Percentiles rank a stretch among this genome's conserved stretches.
These are phyloP conservation scores for Pampusana beccarii DNA, from an alignment of 2,113 vertebrate genomes.

Conservation along the genomic window DNA sequence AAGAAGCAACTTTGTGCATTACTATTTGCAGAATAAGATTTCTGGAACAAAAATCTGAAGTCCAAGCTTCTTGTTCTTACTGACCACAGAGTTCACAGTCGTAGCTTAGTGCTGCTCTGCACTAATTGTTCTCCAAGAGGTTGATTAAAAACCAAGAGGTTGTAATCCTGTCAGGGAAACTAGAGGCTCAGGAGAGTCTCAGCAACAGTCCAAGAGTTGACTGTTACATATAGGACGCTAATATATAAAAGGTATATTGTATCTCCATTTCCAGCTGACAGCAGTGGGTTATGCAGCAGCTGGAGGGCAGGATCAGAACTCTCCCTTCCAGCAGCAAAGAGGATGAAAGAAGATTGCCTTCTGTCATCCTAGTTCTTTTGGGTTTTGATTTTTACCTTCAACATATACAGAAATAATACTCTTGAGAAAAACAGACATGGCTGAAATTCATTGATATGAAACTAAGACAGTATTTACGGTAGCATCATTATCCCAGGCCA, in stretches of 20 bases:
- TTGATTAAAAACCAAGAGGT: neutral
- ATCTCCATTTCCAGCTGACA: neutral
- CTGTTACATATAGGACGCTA: neutral
- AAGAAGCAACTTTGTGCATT: neutral
- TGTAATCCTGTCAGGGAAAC: neutral
- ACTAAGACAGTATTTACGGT: neutral
- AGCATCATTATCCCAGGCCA: neutral
- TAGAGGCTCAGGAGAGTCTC: neutral
- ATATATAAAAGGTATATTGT: neutral
- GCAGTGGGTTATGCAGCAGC: neutral
- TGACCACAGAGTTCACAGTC: rapidly evolving
- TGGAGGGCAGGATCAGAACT: neutral
- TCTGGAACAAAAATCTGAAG: neutral
- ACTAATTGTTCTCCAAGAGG: neutral
- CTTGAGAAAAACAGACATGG: neutral
- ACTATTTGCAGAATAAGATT: neutral
- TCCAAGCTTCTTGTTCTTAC: neutral
- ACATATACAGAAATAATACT: neutral
- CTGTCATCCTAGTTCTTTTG: neutral
- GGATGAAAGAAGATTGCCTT: slow-evolving; percentile 3
- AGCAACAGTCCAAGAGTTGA: neutral
- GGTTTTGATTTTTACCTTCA: slow-evolving; percentile 5
- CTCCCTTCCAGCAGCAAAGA: neutral
- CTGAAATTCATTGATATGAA: neutral
- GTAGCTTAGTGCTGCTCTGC: neutral